Conservation (phyloP, 53 echinoderm and acorn worm species). For the Astropecten irregularis region DNA sequence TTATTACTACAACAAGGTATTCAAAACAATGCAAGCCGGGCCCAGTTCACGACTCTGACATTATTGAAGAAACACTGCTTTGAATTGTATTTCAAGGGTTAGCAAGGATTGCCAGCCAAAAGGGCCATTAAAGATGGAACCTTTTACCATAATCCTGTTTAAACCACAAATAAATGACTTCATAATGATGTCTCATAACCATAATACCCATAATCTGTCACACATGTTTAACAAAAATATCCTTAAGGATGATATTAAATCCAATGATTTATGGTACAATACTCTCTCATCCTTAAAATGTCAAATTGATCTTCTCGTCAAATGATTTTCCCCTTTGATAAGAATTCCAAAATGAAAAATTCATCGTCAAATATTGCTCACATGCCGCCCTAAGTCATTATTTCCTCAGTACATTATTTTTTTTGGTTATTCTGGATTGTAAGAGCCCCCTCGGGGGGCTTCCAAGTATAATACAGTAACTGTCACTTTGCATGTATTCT, state of each 20-base stretch:
- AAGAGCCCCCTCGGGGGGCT: neutral
- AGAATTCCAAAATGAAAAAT: neutral
- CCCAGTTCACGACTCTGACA: too few relatives aligned
- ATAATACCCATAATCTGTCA: too few relatives aligned
- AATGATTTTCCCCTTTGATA: neutral
- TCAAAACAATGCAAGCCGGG: too few relatives aligned
- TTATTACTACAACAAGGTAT: too few relatives aligned
- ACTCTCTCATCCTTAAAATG: neutral
- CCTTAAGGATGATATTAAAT: too few relatives aligned
- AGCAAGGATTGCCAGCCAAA: too few relatives aligned
- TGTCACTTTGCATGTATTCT: slow-evolving; percentile 37
- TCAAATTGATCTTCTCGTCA: neutral
- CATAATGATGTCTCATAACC: neutral
- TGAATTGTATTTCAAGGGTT: too few relatives aligned
- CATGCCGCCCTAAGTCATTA: slow-evolving; percentile 3
- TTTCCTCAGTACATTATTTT: slow-evolving; percentile 11
- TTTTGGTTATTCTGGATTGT: neutral
- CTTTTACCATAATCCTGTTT: too few relatives aligned
- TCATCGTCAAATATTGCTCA: slow-evolving; percentile 14
- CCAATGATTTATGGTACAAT: slow-evolving; percentile 12
- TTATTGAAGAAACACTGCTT: too few relatives aligned
- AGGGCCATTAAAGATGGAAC: too few relatives aligned
- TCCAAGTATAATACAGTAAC: slow-evolving; percentile 2
- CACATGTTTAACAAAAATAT: too few relatives aligned
- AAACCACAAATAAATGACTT: neutral